Evolutionary conservation across 2,797 vertebrate species (phyloP), one percentile per base, ranked within the genome.

Genomic region (Lophius americanus): DNA sequence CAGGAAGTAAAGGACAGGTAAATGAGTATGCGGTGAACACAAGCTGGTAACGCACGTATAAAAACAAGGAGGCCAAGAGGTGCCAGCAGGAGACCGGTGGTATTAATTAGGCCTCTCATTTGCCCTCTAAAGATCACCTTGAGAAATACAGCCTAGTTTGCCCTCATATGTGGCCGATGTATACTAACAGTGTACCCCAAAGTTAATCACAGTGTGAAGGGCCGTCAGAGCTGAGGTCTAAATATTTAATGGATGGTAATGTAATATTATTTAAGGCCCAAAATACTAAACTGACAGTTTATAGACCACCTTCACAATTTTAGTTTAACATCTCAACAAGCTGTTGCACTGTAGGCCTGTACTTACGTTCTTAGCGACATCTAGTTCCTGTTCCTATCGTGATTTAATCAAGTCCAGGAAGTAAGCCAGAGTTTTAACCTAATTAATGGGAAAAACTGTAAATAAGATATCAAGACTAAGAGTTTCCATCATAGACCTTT

Each of bases 31-130:
- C 68, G 75, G 65, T 70, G 73, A 87, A 68, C 81, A 81, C 85
- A 88, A 85, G 83, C 88, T 85, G 85, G 64, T 91, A 86, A 88
- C 83, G 85, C 73, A 87, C 81, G 76, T 86, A 82, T 88, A 90
- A 90, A 88, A 88, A 84, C 60, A 64, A 60, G 59, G 51, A 84
- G 90, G 84, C 83, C 76, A 81, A 68, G 71, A 83, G 78, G 86
- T 75, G 67, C 60, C 56, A 51, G 64, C 10, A 38, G 82, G 70
- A 75, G 67, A 59, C 76, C 75, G 76, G 70, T 7, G 78, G 84
- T 75, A 86, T 87, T 87, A 90, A 92, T 90, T 78, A 90, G 79
- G 54, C 57, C 75, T 82, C 76, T 79, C 79, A 71, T 86, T 85
- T 83, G 72, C 79, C 85, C 37, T 35, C 83, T 66, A 69, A 81